Evolutionary conservation across 1,140 invertebrate genomes (phyloP).

Genomic region (Drosophila aff.): DNA sequence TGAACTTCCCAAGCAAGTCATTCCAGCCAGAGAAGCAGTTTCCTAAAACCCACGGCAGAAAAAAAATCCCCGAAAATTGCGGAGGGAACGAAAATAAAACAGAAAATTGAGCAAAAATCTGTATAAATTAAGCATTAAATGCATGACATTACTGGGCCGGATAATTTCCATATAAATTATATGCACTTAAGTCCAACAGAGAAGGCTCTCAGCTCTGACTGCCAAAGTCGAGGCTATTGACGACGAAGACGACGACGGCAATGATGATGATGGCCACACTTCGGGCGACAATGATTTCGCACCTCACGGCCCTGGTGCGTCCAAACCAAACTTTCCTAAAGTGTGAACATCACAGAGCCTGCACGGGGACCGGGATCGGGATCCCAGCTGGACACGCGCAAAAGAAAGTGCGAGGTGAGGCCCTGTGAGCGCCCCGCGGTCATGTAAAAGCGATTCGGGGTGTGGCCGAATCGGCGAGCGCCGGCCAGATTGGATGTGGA

Average conservation of each 20-base stretch:
- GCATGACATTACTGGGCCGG: constrained; percentile 61
- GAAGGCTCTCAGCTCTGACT: constrained; percentile 7
- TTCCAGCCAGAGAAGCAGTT: constrained; percentile 34
- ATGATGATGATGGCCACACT: constrained; percentile 76
- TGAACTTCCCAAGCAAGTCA: constrained; percentile 36
- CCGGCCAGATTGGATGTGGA: constrained; percentile 19
- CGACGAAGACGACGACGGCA: background rate
- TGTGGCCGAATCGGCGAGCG: constrained; percentile 41
- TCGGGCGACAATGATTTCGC: constrained; percentile 79
- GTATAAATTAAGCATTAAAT: constrained; percentile 81
- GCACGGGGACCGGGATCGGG: constrained; percentile 1
- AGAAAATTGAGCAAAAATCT: constrained; percentile 62
- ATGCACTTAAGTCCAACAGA: constrained; percentile 66
- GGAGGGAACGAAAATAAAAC: constrained; percentile 42
- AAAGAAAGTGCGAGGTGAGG: constrained; percentile 76
- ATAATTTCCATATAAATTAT: constrained; percentile 81
- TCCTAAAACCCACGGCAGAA: constrained; percentile 31
- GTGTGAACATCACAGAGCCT: constrained; percentile 71
- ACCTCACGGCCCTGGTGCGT: constrained; percentile 59
- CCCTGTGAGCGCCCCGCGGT: constrained; percentile 45
- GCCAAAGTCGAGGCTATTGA: constrained; percentile 6
- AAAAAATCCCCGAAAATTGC: constrained; percentile 30
- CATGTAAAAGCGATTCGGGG: constrained; percentile 72
- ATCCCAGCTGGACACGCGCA: constrained; percentile 71
- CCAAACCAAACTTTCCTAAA: constrained; percentile 81